Evolutionary conservation across 1,140 invertebrate species (phyloP).

Genomic region (Lepidotrigona ventralis): DNA sequence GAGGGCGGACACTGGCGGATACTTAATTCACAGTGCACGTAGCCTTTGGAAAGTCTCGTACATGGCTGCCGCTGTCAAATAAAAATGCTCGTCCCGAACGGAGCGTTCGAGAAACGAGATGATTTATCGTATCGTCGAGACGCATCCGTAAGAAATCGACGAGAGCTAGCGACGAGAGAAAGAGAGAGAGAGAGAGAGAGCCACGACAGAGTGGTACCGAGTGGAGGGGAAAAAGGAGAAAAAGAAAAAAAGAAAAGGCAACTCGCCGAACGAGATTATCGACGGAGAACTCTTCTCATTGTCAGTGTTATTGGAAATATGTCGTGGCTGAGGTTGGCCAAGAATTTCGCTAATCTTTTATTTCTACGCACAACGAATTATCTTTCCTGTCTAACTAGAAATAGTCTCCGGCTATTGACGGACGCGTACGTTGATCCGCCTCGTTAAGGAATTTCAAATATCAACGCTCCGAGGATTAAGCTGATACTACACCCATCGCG

Average conservation of each 20-base stretch:
- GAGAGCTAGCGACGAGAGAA: neutral
- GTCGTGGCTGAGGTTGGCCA: slow-evolving; percentile 9
- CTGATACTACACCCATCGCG: neutral
- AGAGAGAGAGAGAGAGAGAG: neutral
- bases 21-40: slow-evolving; percentile 53
- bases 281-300: slow-evolving; percentile 33
- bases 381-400: neutral
- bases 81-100: slow-evolving; percentile 57
- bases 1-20: slow-evolving; percentile 30
- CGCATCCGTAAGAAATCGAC: slow-evolving; percentile 63
- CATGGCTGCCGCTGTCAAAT: slow-evolving; percentile 57
- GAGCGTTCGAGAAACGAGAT: slow-evolving; percentile 60
- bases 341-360: slow-evolving; percentile 34
- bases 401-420: neutral
- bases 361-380: slow-evolving; percentile 36
- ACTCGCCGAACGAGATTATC: slow-evolving; percentile 54
- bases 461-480: neutral
- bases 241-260: slow-evolving; percentile 23
- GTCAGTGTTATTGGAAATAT: slow-evolving; percentile 58
- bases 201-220: no score
- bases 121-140: slow-evolving; percentile 65
- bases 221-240: no score
- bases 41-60: slow-evolving; percentile 55
- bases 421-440: neutral
- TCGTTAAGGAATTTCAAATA: slow-evolving; percentile 39